Evolutionary conservation across 2,113 vertebrate genomes (phyloP).

Genomic region (Lates calcarifer): DNA sequence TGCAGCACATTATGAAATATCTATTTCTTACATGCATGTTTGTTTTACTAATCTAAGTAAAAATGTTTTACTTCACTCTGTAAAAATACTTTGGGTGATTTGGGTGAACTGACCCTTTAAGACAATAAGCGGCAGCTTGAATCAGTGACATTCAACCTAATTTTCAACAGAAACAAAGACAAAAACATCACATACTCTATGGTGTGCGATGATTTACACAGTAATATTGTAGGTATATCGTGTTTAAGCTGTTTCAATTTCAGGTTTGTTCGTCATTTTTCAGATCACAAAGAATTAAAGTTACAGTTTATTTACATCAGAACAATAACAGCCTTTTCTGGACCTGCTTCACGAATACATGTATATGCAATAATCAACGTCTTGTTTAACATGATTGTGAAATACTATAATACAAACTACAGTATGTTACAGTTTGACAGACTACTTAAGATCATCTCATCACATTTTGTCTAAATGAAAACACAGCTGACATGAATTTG

Average conservation of each 20-base stretch:
- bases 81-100: slow-evolving; percentile 1
- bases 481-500: background rate
- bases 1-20: slow-evolving; percentile 29
- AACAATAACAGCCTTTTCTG: slow-evolving; percentile 7
- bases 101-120: slow-evolving; percentile 8
- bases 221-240: background rate
- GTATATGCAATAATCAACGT: background rate
- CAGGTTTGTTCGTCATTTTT: slow-evolving; percentile 4
- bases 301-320: slow-evolving; percentile 14
- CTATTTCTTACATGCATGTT: background rate
- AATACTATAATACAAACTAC: slow-evolving; percentile 27
- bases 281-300: background rate
- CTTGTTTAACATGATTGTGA: slow-evolving; percentile 4
- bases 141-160: background rate
- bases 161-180: background rate
- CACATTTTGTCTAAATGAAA: slow-evolving; percentile 22
- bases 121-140: background rate
- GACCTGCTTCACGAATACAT: slow-evolving; percentile 20
- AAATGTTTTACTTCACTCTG: background rate
- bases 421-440: slow-evolving; percentile 37
- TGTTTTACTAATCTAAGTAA: slow-evolving; percentile 8
- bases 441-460: slow-evolving; percentile 2
- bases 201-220: background rate
- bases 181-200: background rate
- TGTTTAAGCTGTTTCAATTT: background rate